These are phyloP conservation scores for Caenorhabditis sp. DNA, from an alignment of 2,888 invertebrate genomes.

Conservation along the genomic window DNA sequence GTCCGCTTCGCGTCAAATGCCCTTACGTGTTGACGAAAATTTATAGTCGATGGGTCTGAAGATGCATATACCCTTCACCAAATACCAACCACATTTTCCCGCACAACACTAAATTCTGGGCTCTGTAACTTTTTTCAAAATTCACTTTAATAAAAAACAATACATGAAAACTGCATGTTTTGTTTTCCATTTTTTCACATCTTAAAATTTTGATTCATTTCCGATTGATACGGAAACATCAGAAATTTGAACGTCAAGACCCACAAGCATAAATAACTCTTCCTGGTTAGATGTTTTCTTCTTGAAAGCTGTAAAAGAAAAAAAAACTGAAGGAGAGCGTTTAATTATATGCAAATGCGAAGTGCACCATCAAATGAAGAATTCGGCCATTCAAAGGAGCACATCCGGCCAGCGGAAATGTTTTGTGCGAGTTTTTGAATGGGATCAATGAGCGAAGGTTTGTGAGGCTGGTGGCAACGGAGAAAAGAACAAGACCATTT, in stretches of 20 bases:
- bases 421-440: slow-evolving; percentile 34
- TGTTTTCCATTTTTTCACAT: neutral
- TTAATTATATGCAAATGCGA: slow-evolving; percentile 62
- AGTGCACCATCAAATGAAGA: slow-evolving; percentile 60
- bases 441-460: slow-evolving; percentile 57
- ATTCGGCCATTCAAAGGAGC: slow-evolving; percentile 56
- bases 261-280: slow-evolving; percentile 27
- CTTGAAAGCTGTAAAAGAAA: slow-evolving; percentile 14
- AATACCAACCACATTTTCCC: too few relatives aligned
- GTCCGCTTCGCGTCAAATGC: slow-evolving; percentile 16
- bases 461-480: neutral
- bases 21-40: slow-evolving; percentile 47
- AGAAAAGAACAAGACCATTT: slow-evolving; percentile 45
- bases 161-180: too few relatives aligned
- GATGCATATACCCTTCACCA: slow-evolving; percentile 20
- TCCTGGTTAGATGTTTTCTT: slow-evolving; percentile 19
- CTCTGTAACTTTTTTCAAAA: too few relatives aligned
- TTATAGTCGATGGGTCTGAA: slow-evolving; percentile 12
- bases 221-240: slow-evolving; percentile 1
- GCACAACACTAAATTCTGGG: too few relatives aligned
- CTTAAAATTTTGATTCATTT: slow-evolving; percentile 3
- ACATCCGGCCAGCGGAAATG: slow-evolving; percentile 33
- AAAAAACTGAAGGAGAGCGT: slow-evolving; percentile 28
- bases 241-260: slow-evolving; percentile 12
- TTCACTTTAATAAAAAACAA: too few relatives aligned